These are phyloP conservation scores for Amphimallon solstitiale DNA, from an alignment of 2,888 invertebrate species.

Conservation along the genomic window DNA sequence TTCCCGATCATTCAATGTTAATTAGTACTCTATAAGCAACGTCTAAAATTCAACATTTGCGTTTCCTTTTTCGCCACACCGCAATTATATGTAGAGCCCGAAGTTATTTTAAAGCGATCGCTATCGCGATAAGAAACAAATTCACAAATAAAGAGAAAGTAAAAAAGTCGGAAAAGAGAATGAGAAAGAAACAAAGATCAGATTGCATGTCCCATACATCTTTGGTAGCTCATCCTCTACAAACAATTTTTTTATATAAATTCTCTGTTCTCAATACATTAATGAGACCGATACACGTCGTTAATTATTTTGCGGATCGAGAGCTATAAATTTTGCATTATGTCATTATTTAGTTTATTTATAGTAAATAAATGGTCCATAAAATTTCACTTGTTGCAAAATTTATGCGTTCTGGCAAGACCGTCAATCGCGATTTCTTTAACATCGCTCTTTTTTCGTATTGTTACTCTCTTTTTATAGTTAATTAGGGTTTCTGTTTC, in stretches of 20 bases:
- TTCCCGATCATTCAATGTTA: no score
- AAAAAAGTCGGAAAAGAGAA: constrained; percentile 2
- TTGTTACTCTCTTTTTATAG: no score
- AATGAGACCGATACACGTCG: constrained; percentile 24
- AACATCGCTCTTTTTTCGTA: not conserved
- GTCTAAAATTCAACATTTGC: not conserved
- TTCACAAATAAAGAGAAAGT: constrained; percentile 9
- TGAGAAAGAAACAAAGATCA: constrained; percentile 14
- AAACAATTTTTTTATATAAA: constrained; percentile 24
- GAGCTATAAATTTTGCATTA: constrained; percentile 32
- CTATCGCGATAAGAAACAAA: not conserved
- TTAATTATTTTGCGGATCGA: constrained; percentile 30
- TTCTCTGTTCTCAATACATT: constrained; percentile 21
- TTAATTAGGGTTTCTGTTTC: not conserved
- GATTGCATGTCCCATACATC: constrained; percentile 27
- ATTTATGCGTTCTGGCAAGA: constrained; percentile 12
- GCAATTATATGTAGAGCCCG: constrained; percentile 5
- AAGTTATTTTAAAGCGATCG: constrained; percentile 4
- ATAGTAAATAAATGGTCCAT: constrained; percentile 31
- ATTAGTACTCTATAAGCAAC: not conserved
- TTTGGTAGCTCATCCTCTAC: constrained; percentile 22
- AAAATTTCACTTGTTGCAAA: constrained; percentile 33
- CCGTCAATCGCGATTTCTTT: constrained; percentile 1
- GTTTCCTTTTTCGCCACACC: not conserved
- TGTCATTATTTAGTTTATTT: constrained; percentile 31